phyloP scores from a whole-genome alignment of 1,140 invertebrate genomes.

The Elysia chlorotica region DNA sequence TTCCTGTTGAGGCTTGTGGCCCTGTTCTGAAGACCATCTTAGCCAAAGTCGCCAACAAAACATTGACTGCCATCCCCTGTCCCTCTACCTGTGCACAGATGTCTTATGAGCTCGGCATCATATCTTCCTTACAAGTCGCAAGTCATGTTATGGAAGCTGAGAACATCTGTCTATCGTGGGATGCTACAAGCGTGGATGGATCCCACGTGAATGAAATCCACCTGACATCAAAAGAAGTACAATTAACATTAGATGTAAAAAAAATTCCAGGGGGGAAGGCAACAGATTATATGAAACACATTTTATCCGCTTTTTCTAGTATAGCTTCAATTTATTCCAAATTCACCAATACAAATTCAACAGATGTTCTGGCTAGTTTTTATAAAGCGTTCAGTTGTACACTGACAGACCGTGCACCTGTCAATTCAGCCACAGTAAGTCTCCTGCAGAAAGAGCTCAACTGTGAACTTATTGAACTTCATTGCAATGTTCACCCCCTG shows the following conservation, averaged over 20 bases:
- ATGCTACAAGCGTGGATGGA: neutral
- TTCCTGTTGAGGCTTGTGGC: neutral
- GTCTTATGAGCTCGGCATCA: neutral
- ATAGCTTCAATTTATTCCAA: neutral
- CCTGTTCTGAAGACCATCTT: neutral
- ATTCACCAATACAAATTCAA: neutral
- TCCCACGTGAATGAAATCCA: neutral
- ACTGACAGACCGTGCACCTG: neutral
- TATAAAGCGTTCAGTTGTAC: neutral
- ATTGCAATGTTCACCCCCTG: neutral
- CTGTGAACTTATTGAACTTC: neutral
- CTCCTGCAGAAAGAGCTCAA: neutral
- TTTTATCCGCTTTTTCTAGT: neutral
- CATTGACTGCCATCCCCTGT: neutral
- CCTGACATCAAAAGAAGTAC: neutral
- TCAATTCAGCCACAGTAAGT: neutral
- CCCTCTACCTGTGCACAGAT: neutral
- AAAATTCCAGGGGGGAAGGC: neutral
- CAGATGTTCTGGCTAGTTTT: neutral
- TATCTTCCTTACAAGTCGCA: neutral
- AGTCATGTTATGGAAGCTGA: neutral
- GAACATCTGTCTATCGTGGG: neutral
- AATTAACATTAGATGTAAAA: neutral
- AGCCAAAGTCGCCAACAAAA: neutral
- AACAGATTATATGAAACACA: neutral